Evolutionary conservation across 92 coral and sea anemone species (phyloP), one percentile per base, ranked within the genome.

Genomic region (Blastomussa wellsi): DNA sequence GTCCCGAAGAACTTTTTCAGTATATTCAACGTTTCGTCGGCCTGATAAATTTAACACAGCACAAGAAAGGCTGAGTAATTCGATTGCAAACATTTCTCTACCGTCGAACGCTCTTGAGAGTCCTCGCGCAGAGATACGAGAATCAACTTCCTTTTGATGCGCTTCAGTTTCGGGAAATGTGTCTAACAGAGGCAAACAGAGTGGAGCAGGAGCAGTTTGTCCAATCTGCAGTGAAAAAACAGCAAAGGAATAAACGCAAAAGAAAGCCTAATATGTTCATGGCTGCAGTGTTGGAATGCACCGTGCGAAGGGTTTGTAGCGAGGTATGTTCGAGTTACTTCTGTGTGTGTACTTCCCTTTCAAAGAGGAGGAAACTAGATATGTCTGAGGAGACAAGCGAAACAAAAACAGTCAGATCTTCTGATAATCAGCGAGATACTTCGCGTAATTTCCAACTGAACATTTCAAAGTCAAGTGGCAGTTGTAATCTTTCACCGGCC

Each of bases 241-340:
- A 96, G 77, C 92, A 84, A 47, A 89, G 90, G 38, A 97, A 97
- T 76, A 94, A 94, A 75, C 92, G 99, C 19, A 95, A 95, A 92
- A 92, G 99, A 79, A 97, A 89, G 67, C 99, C 99, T 7, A 93
- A 97, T 79, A 97, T 97, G 99, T 92, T 89, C 39, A 79, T 97
- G 82, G 94, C 93, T 35, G 99, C 95, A 0, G 86, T 97, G 60
- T 77, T 97, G 24, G 93, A 96, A 59, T 94, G 97, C 47, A 97
- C 99, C 28, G 98, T 97, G 68, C 95, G 98, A 81, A 84, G 98
- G 70, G 76, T 97, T 82, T 88, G 92, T 74, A 86, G 96, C 84
- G 98, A 97, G 82, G 89, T 92, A 35, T 92, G 62, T 51, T 74
- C 80, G 13, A 83, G 87, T 60, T 74, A 75, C 38, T 83, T 83